Evolutionary conservation across 2,888 invertebrate species (phyloP), one percentile per base, ranked within the genome.

Genomic region (Craniophora ligustri): DNA sequence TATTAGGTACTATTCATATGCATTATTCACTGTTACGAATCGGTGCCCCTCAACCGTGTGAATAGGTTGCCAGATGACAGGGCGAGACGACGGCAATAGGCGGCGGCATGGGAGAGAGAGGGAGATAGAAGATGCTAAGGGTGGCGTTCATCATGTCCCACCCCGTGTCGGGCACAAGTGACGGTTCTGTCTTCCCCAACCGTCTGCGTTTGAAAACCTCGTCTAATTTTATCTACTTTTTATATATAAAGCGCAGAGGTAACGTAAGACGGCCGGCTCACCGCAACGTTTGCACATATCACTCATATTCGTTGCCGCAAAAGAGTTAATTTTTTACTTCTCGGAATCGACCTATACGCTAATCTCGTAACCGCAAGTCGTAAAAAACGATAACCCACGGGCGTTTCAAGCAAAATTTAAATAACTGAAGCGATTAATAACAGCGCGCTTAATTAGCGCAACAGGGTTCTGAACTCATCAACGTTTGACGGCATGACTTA

Each of bases 21-120:
- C 86, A 90, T 89, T 91, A 90, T 89, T 88, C 90, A 89, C 87
- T 88, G 91, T 91, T 89, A 87, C 89, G 89, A 91, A 88, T 91
- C 87, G 89, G 89, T 88, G 77, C 86, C 89, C 89, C 88, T 86
- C 55, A 68, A 58, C 55, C 76, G 79, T 86, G 84, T 86, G 88
- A 88, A 84, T 83, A 84, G 83, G 78, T 78, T 79, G 89, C 89
- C 92, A 91, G 89, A 91, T 91, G 91, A 91, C 89, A 84, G 76
- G 65, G 49, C 38, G 56, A 72, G 73, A 76, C 63, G 85, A 83
- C 58, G 59, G 84, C 41, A 56, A 48, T 71, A 86, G 67, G 54
- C 60, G 39, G 28, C 21, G 48, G 10, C 56, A 41, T 18, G 58
- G 39, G 79, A 26, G 87, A 60, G 56, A 66, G 88, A 89, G 64